phyloP scores from a whole-genome alignment of 1,140 invertebrate genomes.

The Scaptodrosophila lebanonensis region DNA sequence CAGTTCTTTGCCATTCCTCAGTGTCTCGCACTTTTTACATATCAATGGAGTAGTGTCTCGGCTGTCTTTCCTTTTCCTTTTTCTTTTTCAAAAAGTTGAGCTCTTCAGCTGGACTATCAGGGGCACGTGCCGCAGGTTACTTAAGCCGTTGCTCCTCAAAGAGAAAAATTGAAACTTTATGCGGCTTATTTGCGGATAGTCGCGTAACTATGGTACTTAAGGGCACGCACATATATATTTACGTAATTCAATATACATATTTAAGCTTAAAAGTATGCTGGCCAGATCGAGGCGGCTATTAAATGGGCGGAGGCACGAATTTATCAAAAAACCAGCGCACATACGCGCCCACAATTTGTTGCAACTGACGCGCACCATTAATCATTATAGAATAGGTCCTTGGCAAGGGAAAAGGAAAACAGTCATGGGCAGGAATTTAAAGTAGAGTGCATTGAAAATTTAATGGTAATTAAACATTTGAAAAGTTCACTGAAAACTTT shows the following conservation, averaged over 20 bases:
- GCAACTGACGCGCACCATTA: conserved; percentile 17
- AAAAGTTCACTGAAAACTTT: conserved; percentile 12
- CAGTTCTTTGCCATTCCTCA: too few species aligned
- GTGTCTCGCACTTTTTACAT: conserved; percentile 44
- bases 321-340: conserved; percentile 5
- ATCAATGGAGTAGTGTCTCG: conserved; percentile 47
- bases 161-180: conserved; percentile 46
- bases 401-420: too few species aligned
- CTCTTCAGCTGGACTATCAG: conserved; percentile 10
- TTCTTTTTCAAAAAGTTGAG: too few species aligned
- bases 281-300: too few species aligned
- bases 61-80: too few species aligned
- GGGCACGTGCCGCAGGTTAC: conserved; percentile 18
- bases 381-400: conserved; percentile 16
- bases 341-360: conserved; percentile 2
- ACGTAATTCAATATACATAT: too few species aligned
- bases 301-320: too few species aligned
- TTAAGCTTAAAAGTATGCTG: too few species aligned
- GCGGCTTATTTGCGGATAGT: conserved; percentile 29
- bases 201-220: conserved; percentile 32
- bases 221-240: too few species aligned
- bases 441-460: conserved; percentile 18
- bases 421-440: too few species aligned
- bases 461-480: conserved; percentile 15
- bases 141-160: conserved; percentile 19